Evolutionary conservation across 1,140 invertebrate species (phyloP).

Genomic region (Drosophila lowei): DNA sequence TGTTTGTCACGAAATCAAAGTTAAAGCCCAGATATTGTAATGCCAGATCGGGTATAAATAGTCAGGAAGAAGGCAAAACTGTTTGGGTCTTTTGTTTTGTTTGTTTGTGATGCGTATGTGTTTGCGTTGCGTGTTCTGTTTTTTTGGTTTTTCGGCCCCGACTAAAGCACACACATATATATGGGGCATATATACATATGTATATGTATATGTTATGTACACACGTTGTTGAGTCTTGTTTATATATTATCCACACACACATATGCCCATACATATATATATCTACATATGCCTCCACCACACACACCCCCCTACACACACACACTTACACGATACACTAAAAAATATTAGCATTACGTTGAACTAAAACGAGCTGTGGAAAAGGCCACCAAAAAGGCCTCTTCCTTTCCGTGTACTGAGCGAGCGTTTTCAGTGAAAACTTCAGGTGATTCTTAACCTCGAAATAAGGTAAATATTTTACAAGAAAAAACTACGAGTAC

Average conservation of each 20-base stretch:
- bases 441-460: slow-evolving; percentile 65
- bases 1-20: slow-evolving; percentile 52
- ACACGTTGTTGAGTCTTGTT: slow-evolving; percentile 76
- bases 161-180: slow-evolving; percentile 33
- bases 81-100: slow-evolving; percentile 49
- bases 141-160: slow-evolving; percentile 44
- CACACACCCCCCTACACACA: slow-evolving; percentile 31
- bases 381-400: slow-evolving; percentile 19
- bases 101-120: slow-evolving; percentile 49
- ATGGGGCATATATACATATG: slow-evolving; percentile 28
- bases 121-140: slow-evolving; percentile 56
- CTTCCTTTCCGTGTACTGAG: slow-evolving; percentile 52
- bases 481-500: slow-evolving; percentile 15
- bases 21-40: slow-evolving; percentile 37
- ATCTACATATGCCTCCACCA: slow-evolving; percentile 35
- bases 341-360: slow-evolving; percentile 70
- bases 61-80: slow-evolving; percentile 19
- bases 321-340: slow-evolving; percentile 32
- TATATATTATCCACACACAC: slow-evolving; percentile 60
- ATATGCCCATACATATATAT: slow-evolving; percentile 39
- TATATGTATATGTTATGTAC: slow-evolving; percentile 32
- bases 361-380: slow-evolving; percentile 37
- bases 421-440: slow-evolving; percentile 80
- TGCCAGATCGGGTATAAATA: slow-evolving; percentile 37
- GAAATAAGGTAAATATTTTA: slow-evolving; percentile 79